Base-by-base conservation (phyloP, 2,113 vertebrate species). In the Neolamprologus variostigma region DNA sequence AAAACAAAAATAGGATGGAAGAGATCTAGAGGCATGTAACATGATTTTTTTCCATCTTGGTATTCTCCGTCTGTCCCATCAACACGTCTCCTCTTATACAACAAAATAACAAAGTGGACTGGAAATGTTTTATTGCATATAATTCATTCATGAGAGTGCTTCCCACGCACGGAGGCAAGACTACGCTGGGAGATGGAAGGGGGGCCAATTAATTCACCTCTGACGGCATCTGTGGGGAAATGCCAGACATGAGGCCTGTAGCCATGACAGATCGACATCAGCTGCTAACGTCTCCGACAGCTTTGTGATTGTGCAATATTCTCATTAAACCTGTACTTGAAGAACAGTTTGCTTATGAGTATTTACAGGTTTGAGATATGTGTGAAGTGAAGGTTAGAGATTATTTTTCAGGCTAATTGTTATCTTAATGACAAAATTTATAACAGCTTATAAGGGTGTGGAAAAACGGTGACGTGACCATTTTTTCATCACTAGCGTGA, bases 111-210 rank as follows among this genome's bases (percentile, higher is more conserved):
- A 90, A 89, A 92, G 87, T 87, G 87, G 82, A 85, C 87, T 59
- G 71, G 80, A 92, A 85, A 87, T 79, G 17, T 89, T 92, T 90
- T 89, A 90, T 76, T 86, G 85, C 78, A 81, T 63, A 83, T 93
- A 92, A 93, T 92, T 89, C 89, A 94, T 93, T 94, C 89, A 91
- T 88, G 66, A 88, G 54, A 81, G 10, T 26, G 54, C 80, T 87
- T 90, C 85, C 66, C 80, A 54, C 45, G 47, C 78, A 83, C 71
- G 83, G 81, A 89, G 84, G 76, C 82, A 86, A 40, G 81, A 80
- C 73, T 31, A 78, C 51, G 2, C 14, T 55, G 37, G 42, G 42
- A 63, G 81, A 47, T 31, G 16, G 23, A 47, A 66, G 61, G 79
- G 2, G 53, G 16, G n/a, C 26, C 79, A 80, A 87, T 92, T 93